Conservation (phyloP, 35 echinoderm and acorn worm species). For the Heliocidaris tuberculata region DNA sequence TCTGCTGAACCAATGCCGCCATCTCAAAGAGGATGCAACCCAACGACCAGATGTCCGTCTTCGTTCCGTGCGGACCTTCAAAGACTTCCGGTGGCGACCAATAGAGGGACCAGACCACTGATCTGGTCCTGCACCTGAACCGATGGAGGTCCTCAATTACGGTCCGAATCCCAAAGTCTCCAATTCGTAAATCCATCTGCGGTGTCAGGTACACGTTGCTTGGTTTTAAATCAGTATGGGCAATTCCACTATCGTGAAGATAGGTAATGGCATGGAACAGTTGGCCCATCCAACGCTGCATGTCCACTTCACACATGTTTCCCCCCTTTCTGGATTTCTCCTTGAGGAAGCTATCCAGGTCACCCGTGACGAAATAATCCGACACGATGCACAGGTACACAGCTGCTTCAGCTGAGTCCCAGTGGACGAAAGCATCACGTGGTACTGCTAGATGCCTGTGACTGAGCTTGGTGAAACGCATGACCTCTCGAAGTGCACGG, state of each 20-base stretch:
- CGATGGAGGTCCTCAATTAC: conserved; percentile 21
- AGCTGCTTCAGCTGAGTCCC: neutral
- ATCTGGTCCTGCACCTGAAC: conserved; percentile 15
- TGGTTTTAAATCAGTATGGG: conserved; percentile 16
- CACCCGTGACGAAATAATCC: conserved; percentile 17
- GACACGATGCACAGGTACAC: conserved; percentile 4
- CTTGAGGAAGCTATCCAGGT: conserved; percentile 20
- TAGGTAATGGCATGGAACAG: neutral
- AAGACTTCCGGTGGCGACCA: conserved; percentile 40
- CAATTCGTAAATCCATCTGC: conserved; percentile 21
- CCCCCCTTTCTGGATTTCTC: conserved; percentile 31
- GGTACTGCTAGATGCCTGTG: neutral
- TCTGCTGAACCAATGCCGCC: neutral
- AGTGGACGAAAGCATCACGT: conserved; percentile 19
- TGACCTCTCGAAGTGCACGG: conserved; percentile 34
- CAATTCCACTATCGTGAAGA: conserved; percentile 23
- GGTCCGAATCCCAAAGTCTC: conserved; percentile 16
- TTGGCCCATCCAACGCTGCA: conserved; percentile 21
- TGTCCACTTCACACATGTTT: neutral
- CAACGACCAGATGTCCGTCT: conserved; percentile 23
- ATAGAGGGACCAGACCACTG: conserved; percentile 28
- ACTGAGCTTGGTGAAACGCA: neutral
- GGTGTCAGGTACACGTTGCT: conserved; percentile 44
- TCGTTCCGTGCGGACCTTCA: conserved; percentile 18
- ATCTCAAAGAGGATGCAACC: conserved; percentile 40